phyloP scores from a whole-genome alignment of 2,888 invertebrate genomes.

The Polydrusus tereticollis region DNA sequence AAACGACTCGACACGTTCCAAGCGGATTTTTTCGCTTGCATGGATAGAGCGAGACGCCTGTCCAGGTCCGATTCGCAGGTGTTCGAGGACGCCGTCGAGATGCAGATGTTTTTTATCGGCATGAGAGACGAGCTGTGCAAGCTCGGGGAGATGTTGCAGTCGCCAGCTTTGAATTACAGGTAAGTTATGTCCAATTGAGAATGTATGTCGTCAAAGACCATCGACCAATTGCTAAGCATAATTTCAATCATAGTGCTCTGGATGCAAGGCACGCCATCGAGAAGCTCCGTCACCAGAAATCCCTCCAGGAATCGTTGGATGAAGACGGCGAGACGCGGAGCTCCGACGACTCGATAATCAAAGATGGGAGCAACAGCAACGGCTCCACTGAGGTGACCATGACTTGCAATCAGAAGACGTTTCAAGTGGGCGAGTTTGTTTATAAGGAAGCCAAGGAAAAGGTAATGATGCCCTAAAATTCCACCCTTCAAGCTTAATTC shows the following conservation, averaged over 20 bases:
- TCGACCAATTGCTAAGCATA: not conserved
- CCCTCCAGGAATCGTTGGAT: slow-evolving; percentile 82
- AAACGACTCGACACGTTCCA: slow-evolving; percentile 95
- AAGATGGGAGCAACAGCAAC: slow-evolving; percentile 57
- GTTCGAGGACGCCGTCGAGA: slow-evolving; percentile 94
- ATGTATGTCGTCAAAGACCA: no score
- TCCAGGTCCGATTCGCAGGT: slow-evolving; percentile 94
- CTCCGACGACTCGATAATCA: slow-evolving; percentile 66
- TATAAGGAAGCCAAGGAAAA: slow-evolving; percentile 82
- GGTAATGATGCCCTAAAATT: slow-evolving; percentile 52
- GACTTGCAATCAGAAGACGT: slow-evolving; percentile 82
- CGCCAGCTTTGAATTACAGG: slow-evolving; percentile 87
- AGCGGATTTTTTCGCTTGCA: slow-evolving; percentile 94
- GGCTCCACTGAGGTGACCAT: slow-evolving; percentile 70
- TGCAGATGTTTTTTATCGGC: slow-evolving; percentile 91
- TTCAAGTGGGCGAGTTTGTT: slow-evolving; percentile 90
- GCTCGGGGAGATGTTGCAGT: slow-evolving; percentile 82
- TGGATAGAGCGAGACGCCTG: slow-evolving; percentile 89
- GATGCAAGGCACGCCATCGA: slow-evolving; percentile 83
- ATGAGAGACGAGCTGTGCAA: slow-evolving; percentile 81
- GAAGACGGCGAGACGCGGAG: slow-evolving; percentile 77
- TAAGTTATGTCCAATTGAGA: no score
- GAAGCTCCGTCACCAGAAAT: slow-evolving; percentile 80
- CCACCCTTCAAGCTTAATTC: no score
- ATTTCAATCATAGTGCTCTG: slow-evolving; percentile 65